Base-by-base conservation (phyloP, 2,888 invertebrate species). In the Meghimatium bilineatum region DNA sequence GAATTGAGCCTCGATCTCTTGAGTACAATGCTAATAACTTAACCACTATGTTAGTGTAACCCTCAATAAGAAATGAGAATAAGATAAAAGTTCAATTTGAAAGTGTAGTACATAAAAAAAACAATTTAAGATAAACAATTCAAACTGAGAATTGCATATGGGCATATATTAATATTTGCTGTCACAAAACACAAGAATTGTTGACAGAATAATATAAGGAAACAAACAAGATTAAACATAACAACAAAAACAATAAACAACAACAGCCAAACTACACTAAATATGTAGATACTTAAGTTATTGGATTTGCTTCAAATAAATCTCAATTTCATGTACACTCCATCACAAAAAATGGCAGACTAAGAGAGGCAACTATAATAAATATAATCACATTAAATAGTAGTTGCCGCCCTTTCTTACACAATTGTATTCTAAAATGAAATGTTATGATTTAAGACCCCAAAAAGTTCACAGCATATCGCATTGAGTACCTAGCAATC, bases 371-470 rank as follows among this genome's bases (percentile, higher is more conserved):
- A 49, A 72, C 20, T 29, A 72, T 26, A 72, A 72, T 72, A 72
- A 72, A 72, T 72, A 72, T 26, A 72, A 72, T 72, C 49, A 72
- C 72, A 72, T 72, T 29, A 36, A 23, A 23, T 26, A 26, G 69
- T 69, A 69, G 69, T 69, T 69, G 38, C 20, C 23, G 20, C 36
- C 69, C 69, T 38, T 69, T 36, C 3, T n/a, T n/a, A n/a, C n/a
- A n/a, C n/a, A n/a, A n/a, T n/a, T n/a, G n/a, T n/a, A n/a, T n/a
- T n/a, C n/a, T n/a, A n/a, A n/a, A n/a, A n/a, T n/a, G n/a, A n/a
- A n/a, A n/a, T n/a, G n/a, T n/a, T n/a, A n/a, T n/a, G n/a, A n/a
- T n/a, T n/a, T n/a, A n/a, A n/a, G n/a, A n/a, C n/a, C n/a, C n/a
- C n/a, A n/a, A n/a, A n/a, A n/a, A n/a, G n/a, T n/a, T n/a, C n/a